Conservation (phyloP, 2,888 invertebrate species). For the Dichetophora obliterata region DNA sequence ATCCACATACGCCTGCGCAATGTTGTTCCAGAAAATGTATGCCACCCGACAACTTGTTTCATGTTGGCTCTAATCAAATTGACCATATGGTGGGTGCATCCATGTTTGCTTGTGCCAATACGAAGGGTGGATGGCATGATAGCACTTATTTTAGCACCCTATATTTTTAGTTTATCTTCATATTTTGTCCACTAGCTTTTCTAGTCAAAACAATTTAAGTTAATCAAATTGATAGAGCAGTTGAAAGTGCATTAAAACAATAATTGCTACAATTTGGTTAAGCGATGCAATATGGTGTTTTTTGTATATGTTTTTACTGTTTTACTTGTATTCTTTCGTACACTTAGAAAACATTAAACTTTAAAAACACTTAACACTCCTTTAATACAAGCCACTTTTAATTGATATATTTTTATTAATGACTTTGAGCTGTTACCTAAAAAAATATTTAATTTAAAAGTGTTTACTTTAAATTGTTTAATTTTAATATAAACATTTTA, state of each 20-base stretch:
- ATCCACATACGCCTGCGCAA: conserved; percentile 5
- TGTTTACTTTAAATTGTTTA: too few species aligned
- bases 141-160: neutral
- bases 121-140: neutral
- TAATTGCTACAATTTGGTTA: neutral
- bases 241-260: conserved; percentile 18
- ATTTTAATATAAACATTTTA: too few species aligned
- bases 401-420: too few species aligned
- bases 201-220: neutral
- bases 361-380: too few species aligned
- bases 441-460: too few species aligned
- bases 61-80: neutral
- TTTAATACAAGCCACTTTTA: too few species aligned
- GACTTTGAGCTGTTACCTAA: too few species aligned
- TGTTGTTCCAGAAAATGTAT: neutral
- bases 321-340: too few species aligned
- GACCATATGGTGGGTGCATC: neutral
- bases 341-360: too few species aligned
- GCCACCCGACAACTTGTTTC: neutral
- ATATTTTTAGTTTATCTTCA: neutral
- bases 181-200: neutral
- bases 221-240: conserved; percentile 12
- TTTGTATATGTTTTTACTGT: too few species aligned
- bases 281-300: neutral
- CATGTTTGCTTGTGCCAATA: neutral